Conservation (phyloP, 2,888 invertebrate species). For the Xylocampa areola region DNA sequence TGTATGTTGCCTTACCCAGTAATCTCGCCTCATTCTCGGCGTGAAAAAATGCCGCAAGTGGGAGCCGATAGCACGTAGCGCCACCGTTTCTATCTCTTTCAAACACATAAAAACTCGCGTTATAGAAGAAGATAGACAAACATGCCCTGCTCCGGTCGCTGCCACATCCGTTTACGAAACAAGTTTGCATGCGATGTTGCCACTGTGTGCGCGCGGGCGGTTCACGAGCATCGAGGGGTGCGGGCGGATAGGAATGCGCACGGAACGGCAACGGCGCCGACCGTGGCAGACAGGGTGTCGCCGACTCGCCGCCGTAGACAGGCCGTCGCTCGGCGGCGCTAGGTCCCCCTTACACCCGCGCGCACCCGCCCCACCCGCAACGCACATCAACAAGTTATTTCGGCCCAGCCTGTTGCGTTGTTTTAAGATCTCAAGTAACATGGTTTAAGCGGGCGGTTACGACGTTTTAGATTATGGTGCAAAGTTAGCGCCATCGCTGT, state of each 20-base stretch:
- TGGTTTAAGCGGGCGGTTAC: constrained; percentile 67
- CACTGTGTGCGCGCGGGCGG: constrained; percentile 83
- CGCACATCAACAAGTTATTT: constrained; percentile 90
- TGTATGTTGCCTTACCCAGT: constrained; percentile 84
- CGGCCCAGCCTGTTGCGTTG: constrained; percentile 75
- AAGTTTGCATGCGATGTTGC: constrained; percentile 91
- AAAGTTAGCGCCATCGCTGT: constrained; percentile 88
- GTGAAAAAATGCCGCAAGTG: constrained; percentile 91
- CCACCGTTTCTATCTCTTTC: constrained; percentile 84
- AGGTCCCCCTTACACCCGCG: constrained; percentile 78
- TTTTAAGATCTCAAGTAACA: constrained; percentile 79
- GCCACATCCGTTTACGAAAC: constrained; percentile 93
- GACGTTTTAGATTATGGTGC: constrained; percentile 67
- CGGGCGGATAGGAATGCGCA: constrained; percentile 89
- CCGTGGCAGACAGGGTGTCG: constrained; percentile 98
- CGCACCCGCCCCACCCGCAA: constrained; percentile 79
- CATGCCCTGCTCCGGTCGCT: constrained; percentile 85
- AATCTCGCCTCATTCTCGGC: constrained; percentile 92
- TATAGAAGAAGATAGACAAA: constrained; percentile 73
- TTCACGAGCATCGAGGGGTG: constrained; percentile 81
- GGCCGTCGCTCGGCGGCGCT: constrained; percentile 92
- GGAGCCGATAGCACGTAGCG: constrained; percentile 90
- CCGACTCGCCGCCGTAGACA: constrained; percentile 95
- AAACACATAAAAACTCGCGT: constrained; percentile 52
- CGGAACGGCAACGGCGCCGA: constrained; percentile 92